Conservation (phyloP, 1,140 invertebrate genomes). For the Theocolax elegans region DNA sequence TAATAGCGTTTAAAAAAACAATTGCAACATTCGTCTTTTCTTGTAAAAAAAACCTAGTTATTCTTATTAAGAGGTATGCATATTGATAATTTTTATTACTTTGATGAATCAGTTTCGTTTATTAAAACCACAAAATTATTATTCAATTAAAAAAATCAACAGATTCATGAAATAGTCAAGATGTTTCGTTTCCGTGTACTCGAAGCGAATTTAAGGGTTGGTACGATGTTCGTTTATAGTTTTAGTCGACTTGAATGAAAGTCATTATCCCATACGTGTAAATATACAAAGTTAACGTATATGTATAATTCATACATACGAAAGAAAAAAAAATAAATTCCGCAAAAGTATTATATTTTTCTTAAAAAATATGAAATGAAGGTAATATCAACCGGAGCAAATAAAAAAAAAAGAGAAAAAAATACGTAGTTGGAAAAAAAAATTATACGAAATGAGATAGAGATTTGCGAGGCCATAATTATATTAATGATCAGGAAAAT, state of each 20-base stretch:
- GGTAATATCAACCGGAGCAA: conserved; percentile 13
- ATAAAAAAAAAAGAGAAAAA: conserved; percentile 6
- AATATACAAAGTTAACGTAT: conserved; percentile 28
- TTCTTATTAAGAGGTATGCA: no score
- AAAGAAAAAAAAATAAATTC: conserved; percentile 13
- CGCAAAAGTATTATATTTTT: conserved; percentile 39
- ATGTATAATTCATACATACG: conserved; percentile 30
- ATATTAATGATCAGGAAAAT: conserved; percentile 20
- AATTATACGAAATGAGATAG: not conserved
- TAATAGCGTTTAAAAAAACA: no score
- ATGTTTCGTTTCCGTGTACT: not conserved
- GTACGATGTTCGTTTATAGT: conserved; percentile 27
- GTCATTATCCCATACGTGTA: conserved; percentile 34
- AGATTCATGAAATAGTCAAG: no score
- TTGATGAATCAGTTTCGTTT: no score
- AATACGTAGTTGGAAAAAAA: conserved; percentile 6
- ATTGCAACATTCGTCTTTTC: no score
- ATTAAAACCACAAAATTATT: no score
- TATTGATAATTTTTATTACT: no score
- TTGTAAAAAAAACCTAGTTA: conserved; percentile 16
- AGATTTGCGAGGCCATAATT: conserved; percentile 17
- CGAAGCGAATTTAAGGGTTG: conserved; percentile 14
- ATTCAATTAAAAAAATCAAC: no score
- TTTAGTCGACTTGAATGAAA: conserved; percentile 29
- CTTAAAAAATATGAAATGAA: conserved; percentile 29